Percentiles rank a stretch among this genome's conserved stretches.
These are phyloP conservation scores for Platycercus adscitus DNA, from an alignment of 2,113 vertebrate species.

Conservation along the genomic window DNA sequence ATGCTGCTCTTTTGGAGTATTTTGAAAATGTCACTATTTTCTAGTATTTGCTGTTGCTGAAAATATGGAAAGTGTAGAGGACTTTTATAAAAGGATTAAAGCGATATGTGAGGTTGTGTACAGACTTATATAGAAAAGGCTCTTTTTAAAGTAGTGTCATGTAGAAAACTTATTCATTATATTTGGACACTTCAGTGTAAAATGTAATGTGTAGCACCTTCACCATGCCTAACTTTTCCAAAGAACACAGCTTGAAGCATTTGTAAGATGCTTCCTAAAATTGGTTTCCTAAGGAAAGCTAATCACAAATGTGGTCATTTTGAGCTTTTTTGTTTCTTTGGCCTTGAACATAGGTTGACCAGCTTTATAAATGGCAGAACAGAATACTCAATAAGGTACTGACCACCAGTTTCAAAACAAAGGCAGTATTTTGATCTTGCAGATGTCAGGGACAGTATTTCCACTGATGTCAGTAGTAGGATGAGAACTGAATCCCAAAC, in stretches of 20 bases:
- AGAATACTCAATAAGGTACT: background rate
- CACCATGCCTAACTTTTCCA: background rate
- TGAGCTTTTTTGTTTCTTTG: conserved; percentile 1
- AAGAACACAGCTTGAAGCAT: background rate
- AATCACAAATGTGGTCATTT: background rate
- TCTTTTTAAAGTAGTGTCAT: background rate
- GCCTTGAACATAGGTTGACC: background rate
- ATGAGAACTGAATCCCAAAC: background rate
- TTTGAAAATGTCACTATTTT: background rate
- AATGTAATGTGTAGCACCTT: background rate
- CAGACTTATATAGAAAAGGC: background rate
- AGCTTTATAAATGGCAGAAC: background rate
- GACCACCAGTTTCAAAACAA: background rate
- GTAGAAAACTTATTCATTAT: background rate
- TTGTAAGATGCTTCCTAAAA: background rate
- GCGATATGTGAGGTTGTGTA: background rate
- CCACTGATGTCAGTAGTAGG: background rate
- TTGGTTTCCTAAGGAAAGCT: background rate
- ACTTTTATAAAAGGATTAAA: background rate
- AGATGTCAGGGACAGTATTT: background rate
- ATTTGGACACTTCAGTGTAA: background rate
- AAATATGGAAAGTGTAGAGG: background rate
- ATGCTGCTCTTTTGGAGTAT: background rate
- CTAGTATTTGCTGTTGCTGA: background rate
- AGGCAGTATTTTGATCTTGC: background rate